Evolutionary conservation across 2,797 vertebrate genomes (phyloP), one percentile per base, ranked within the genome.

Genomic region (Acridotheres tristis): DNA sequence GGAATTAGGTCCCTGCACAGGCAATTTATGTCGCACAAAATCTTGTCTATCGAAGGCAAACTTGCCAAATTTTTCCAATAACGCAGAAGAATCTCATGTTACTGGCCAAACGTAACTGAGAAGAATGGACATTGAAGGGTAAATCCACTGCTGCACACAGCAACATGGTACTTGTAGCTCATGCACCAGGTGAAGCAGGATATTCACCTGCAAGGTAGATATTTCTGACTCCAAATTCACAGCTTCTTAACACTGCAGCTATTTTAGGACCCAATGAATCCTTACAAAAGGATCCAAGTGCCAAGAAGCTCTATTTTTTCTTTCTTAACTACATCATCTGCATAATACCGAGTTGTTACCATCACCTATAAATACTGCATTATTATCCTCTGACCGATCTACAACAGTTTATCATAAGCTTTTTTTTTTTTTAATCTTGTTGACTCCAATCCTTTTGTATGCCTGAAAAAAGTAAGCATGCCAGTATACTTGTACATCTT

Each of bases 191-290:
- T 11, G 11, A 54, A 85, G 19, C 27, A 66, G 32, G 13, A 23
- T 0, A 26, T 4, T 29, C 13, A 30, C 25, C 53, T 23, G 11
- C 40, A 55, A 25, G 5, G 16, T 1, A 61, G 13, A 4, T 7
- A 73, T 4, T 63, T 19, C 29, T 42, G 36, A 42, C 22, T 42
- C 20, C 30, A 32, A 69, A 8, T 10, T 65, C 10, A 8, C 57
- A 67, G 42, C 30, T 73, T 59, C 53, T 51, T 43, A 67, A 59
- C 4, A 4, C 26, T 66, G 61, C 42, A 63, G 17, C 2, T 29
- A 75, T 13, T 86, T 59, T 13, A 71, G 57, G 48, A 63, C 6
- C 4, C 10, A 38, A 30, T 18, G n/a, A 66, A 79, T 36, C 27
- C 18, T 57, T 9, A 6, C 21, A 36, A 50, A 86, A 47, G 7